Evolutionary conservation across 2,113 vertebrate genomes (phyloP).

Genomic region (Colius striatus): DNA sequence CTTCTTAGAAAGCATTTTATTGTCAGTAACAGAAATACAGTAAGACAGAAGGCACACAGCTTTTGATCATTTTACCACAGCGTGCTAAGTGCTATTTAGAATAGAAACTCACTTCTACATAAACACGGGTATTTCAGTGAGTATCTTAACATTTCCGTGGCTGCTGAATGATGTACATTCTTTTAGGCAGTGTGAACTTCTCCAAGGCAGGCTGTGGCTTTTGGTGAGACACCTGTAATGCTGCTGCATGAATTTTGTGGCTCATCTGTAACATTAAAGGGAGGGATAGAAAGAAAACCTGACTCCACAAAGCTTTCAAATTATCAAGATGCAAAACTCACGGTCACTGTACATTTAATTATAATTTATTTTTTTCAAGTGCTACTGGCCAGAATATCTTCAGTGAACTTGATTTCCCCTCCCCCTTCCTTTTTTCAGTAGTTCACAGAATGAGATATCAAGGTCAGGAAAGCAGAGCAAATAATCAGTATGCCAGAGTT

Average conservation of each 20-base stretch:
- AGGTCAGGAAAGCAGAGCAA: neutral
- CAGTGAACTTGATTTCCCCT: neutral
- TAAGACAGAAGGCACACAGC: constrained; percentile 29
- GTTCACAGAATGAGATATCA: neutral
- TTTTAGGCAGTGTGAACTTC: constrained; percentile 80
- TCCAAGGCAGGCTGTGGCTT: constrained; percentile 86
- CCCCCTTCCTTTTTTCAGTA: neutral
- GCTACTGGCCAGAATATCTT: neutral
- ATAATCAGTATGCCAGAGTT: neutral
- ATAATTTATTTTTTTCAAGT: neutral
- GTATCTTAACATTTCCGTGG: constrained; percentile 87
- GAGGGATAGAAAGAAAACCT: neutral
- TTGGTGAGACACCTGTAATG: constrained; percentile 84
- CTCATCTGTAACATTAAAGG: constrained; percentile 74
- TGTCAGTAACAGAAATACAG: constrained; percentile 49
- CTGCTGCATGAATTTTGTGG: constrained; percentile 86
- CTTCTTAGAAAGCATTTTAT: constrained; percentile 64
- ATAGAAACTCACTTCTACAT: constrained; percentile 1
- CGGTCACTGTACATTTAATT: neutral
- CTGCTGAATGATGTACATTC: constrained; percentile 88
- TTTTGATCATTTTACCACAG: constrained; percentile 17
- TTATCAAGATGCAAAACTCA: neutral
- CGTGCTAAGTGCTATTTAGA: neutral
- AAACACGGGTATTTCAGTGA: constrained; percentile 24
- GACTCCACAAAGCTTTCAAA: neutral